phyloP scores from a whole-genome alignment of 2,888 invertebrate genomes.

The Eurytoma adleriae region DNA sequence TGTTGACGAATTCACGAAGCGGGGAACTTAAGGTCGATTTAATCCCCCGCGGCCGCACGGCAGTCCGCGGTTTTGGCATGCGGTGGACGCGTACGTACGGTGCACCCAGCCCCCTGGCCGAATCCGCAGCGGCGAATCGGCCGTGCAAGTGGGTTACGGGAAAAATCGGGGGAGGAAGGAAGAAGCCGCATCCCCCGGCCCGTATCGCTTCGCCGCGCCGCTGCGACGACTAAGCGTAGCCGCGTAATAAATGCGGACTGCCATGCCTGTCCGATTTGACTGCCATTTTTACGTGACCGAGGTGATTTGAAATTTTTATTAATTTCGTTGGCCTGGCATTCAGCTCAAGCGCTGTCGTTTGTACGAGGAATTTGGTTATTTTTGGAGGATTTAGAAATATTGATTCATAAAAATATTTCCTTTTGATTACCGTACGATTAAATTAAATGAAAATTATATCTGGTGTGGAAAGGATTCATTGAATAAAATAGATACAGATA shows the following conservation, averaged over 20 bases:
- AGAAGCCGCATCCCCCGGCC: background rate
- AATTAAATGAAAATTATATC: too few relatives aligned
- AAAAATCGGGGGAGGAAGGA: background rate
- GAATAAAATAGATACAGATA: too few relatives aligned
- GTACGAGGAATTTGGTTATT: too few relatives aligned
- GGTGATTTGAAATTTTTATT: background rate
- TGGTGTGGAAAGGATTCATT: too few relatives aligned
- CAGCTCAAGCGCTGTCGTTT: too few relatives aligned
- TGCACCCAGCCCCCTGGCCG: background rate
- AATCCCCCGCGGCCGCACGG: conserved; percentile 57
- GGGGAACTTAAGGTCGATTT: conserved; percentile 59
- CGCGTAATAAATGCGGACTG: background rate
- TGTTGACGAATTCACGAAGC: background rate
- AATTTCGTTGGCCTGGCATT: too few relatives aligned
- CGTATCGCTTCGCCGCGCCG: background rate
- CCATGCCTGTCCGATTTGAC: background rate
- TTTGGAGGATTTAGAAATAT: too few relatives aligned
- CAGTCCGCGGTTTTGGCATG: conserved; percentile 56
- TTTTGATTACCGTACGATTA: too few relatives aligned
- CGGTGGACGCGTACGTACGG: background rate
- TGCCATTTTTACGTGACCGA: background rate
- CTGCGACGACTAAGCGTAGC: background rate
- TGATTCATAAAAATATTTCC: too few relatives aligned
- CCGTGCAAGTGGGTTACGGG: background rate
- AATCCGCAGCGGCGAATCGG: background rate